These are phyloP conservation scores for Nematopogon swammerdamellus DNA, from an alignment of 2,888 invertebrate species.

Conservation along the genomic window DNA sequence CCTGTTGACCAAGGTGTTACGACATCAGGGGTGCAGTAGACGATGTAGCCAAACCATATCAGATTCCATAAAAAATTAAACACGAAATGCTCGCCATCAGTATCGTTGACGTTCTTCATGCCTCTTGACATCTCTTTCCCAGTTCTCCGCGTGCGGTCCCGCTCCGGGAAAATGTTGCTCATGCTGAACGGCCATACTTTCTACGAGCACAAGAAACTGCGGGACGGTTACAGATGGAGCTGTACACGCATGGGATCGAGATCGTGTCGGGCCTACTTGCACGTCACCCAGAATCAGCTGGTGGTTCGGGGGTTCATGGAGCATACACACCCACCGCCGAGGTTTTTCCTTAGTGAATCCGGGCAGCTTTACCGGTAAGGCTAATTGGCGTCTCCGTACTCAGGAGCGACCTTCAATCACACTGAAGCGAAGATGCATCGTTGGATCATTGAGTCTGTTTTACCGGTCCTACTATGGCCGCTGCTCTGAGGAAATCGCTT, in stretches of 20 bases:
- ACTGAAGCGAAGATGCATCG: too few species aligned
- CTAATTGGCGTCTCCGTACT: too few species aligned
- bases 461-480: too few species aligned
- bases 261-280: constrained; percentile 42
- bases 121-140: constrained; percentile 22
- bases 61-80: too few species aligned
- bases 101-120: too few species aligned
- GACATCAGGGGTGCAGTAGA: too few species aligned
- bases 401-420: too few species aligned
- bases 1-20: too few species aligned
- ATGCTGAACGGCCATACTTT: constrained; percentile 47
- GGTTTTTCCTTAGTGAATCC: constrained; percentile 27
- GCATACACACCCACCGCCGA: constrained; percentile 43
- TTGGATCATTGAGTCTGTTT: too few species aligned
- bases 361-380: constrained; percentile 15
- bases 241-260: constrained; percentile 50
- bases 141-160: constrained; percentile 43
- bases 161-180: constrained; percentile 38
- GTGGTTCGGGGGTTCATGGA: constrained; percentile 38
- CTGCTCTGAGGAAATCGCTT: too few species aligned
- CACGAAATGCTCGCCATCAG: too few species aligned
- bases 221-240: constrained; percentile 46
- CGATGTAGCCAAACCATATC: too few species aligned
- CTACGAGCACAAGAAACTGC: constrained; percentile 40
- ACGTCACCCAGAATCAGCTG: constrained; percentile 37